A percentile compares a stretch with the other conserved stretches of the same genome.
These are phyloP conservation scores for Lasioglossum leucozonium DNA, from an alignment of 2,888 invertebrate genomes.

Conservation along the genomic window DNA sequence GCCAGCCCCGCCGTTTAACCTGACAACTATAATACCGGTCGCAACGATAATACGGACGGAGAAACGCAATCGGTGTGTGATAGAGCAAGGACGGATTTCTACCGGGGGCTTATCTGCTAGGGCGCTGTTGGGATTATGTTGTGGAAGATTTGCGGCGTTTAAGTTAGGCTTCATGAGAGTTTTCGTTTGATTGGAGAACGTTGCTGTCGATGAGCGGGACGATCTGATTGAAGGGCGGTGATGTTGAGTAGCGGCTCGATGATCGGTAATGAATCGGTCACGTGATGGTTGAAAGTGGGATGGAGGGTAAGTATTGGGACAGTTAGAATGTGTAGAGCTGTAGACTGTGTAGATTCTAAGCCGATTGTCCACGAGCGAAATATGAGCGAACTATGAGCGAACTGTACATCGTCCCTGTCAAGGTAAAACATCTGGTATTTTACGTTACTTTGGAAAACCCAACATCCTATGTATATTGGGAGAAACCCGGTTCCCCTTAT, in stretches of 20 bases:
- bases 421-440: too few relatives aligned
- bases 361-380: too few relatives aligned
- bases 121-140: not conserved
- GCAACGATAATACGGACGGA: not conserved
- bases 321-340: too few relatives aligned
- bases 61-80: not conserved
- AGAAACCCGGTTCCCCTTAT: too few relatives aligned
- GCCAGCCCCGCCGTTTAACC: constrained; percentile 32
- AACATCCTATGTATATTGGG: too few relatives aligned
- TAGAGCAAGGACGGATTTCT: not conserved
- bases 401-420: too few relatives aligned
- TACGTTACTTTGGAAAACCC: too few relatives aligned
- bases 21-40: constrained; percentile 9
- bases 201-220: not conserved
- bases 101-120: not conserved
- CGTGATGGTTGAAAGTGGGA: too few relatives aligned
- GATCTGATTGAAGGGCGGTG: too few relatives aligned
- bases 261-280: not conserved
- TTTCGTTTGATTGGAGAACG: not conserved
- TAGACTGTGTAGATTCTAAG: too few relatives aligned
- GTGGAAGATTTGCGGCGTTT: not conserved
- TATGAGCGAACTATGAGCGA: too few relatives aligned
- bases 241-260: too few relatives aligned
- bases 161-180: not conserved
- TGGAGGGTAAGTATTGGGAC: not conserved